Conservation (phyloP, 2,113 vertebrate species). For the Lampris incognitus region DNA sequence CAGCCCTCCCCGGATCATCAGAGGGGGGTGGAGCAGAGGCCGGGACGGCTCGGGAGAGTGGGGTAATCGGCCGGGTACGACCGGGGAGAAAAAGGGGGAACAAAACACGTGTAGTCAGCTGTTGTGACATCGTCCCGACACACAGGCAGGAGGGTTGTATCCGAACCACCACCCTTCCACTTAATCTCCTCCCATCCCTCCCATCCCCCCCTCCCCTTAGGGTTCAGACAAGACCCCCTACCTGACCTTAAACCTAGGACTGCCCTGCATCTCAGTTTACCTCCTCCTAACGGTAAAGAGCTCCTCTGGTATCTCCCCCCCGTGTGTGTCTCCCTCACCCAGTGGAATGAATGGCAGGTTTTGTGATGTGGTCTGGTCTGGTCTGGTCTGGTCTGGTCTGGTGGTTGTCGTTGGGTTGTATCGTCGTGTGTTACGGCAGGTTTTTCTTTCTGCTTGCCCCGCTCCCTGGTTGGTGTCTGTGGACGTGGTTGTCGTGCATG, state of each 20-base stretch:
- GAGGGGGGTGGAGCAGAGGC: too few relatives aligned
- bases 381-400: slow-evolving; percentile 67
- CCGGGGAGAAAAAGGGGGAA: too few relatives aligned
- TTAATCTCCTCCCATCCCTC: slow-evolving; percentile 60
- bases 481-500: slow-evolving; percentile 71
- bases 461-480: slow-evolving; percentile 55
- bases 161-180: slow-evolving; percentile 58
- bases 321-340: slow-evolving; percentile 48
- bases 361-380: slow-evolving; percentile 63
- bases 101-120: too few relatives aligned
- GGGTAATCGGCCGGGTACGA: too few relatives aligned
- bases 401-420: slow-evolving; percentile 25
- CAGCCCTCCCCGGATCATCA: too few relatives aligned
- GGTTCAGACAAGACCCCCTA: slow-evolving; percentile 77
- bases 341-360: slow-evolving; percentile 57
- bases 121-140: slow-evolving; percentile 2
- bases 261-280: slow-evolving; percentile 83
- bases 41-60: too few relatives aligned
- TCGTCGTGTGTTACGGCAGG: not conserved
- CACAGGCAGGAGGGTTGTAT: slow-evolving; percentile 12
- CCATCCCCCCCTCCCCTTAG: slow-evolving; percentile 63
- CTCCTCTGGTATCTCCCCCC: slow-evolving; percentile 33
- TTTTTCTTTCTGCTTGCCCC: slow-evolving; percentile 60
- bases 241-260: slow-evolving; percentile 82
- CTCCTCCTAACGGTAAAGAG: slow-evolving; percentile 80